phyloP scores from a whole-genome alignment of 1,140 invertebrate genomes.

The Wiebesia pumilae region DNA sequence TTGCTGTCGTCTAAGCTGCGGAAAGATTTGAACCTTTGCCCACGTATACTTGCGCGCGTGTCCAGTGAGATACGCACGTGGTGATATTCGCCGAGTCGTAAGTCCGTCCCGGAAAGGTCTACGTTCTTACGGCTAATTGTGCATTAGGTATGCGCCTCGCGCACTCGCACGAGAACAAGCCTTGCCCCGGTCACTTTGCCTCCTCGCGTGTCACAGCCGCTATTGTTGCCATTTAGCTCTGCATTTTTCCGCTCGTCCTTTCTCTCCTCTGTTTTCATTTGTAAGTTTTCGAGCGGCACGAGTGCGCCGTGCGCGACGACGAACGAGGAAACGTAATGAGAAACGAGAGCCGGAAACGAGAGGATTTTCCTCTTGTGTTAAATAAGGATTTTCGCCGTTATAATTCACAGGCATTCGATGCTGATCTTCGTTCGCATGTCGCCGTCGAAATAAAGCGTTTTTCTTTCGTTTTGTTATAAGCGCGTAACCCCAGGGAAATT shows the following conservation, averaged over 20 bases:
- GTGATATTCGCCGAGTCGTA: slow-evolving; percentile 40
- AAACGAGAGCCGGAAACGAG: background rate
- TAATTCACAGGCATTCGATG: background rate
- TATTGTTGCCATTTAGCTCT: background rate
- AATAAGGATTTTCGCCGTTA: background rate
- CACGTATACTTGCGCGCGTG: background rate
- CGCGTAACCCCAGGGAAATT: too few species aligned
- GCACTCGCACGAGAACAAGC: slow-evolving; percentile 46
- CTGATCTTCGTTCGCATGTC: too few species aligned
- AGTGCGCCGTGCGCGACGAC: background rate
- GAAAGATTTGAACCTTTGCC: background rate
- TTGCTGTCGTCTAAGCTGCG: too few species aligned
- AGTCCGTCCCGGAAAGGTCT: slow-evolving; percentile 57
- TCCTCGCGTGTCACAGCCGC: background rate
- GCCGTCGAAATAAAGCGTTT: too few species aligned
- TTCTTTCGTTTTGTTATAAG: too few species aligned
- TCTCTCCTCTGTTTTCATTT: background rate
- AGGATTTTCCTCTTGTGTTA: background rate
- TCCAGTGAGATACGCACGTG: background rate
- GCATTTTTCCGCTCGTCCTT: background rate
- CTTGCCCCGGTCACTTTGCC: background rate
- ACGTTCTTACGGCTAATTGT: slow-evolving; percentile 63
- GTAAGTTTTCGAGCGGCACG: background rate
- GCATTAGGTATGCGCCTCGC: slow-evolving; percentile 65
- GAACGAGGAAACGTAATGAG: background rate